Evolutionary conservation across 2,888 invertebrate genomes (phyloP).

Genomic region (Branchipolynoe longqiensis): DNA sequence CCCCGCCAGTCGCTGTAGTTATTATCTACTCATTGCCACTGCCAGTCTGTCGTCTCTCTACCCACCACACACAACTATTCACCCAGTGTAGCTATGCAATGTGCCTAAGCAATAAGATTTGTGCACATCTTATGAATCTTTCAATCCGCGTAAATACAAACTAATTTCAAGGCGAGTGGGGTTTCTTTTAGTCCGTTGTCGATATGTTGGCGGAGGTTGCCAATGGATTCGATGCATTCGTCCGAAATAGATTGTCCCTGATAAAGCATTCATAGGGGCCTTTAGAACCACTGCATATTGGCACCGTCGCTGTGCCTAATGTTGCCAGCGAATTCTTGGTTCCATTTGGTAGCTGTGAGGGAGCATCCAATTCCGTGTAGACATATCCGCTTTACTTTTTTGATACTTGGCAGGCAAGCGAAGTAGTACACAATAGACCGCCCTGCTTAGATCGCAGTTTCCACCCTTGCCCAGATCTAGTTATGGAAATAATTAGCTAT

Average conservation of each 20-base stretch:
- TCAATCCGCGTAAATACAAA: no score
- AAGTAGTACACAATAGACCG: neutral
- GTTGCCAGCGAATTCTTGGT: neutral
- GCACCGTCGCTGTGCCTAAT: neutral
- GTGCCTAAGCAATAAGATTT: no score
- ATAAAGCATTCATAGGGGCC: slow-evolving; percentile 12
- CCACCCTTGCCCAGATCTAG: no score
- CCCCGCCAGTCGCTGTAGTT: neutral
- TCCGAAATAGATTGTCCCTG: slow-evolving; percentile 11
- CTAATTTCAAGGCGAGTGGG: no score
- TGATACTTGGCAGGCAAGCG: slow-evolving; percentile 14
- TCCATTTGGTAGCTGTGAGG: neutral
- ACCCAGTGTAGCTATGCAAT: no score
- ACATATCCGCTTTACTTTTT: neutral
- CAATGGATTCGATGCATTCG: neutral
- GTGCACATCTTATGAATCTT: no score
- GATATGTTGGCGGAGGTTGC: no score
- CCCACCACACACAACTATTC: no score
- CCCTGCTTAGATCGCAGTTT: no score
- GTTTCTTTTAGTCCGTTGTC: no score
- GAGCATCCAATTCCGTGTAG: slow-evolving; percentile 2
- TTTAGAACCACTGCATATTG: neutral
- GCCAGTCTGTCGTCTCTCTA: neutral
- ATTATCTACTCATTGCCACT: neutral
- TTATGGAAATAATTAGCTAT: no score